Conservation (phyloP, 2,113 vertebrate species). For the Chaenogobius annularis region DNA sequence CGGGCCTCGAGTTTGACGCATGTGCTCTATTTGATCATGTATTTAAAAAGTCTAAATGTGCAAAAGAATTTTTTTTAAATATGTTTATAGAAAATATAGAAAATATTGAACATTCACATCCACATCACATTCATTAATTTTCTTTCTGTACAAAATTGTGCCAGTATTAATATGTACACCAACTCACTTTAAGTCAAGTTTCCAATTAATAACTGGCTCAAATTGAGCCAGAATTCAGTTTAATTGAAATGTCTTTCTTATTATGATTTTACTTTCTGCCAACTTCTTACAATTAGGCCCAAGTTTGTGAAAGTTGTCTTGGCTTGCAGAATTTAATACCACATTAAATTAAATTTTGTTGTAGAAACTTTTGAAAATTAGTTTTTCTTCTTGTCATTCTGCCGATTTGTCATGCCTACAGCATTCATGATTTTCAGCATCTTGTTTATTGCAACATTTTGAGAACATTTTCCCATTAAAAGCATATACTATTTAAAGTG, state of each 20-base stretch:
- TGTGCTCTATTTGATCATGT: no score
- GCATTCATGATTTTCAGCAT: no score
- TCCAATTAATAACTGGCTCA: background rate
- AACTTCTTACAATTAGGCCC: background rate
- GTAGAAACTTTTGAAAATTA: background rate
- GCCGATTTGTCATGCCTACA: background rate
- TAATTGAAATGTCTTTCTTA: background rate
- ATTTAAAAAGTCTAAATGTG: no score
- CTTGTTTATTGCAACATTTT: no score
- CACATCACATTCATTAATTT: background rate
- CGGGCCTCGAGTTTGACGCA: no score
- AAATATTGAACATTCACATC: background rate
- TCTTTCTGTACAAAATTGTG: background rate
- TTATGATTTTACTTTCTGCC: background rate
- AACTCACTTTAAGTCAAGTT: background rate
- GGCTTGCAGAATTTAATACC: background rate
- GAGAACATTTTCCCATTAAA: no score
- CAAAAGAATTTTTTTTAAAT: no score
- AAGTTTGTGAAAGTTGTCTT: background rate
- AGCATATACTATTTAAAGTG: no score
- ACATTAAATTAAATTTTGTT: background rate
- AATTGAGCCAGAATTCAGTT: background rate
- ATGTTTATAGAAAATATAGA: no score
- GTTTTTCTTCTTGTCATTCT: background rate
- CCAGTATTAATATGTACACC: background rate